Conservation (phyloP, 35 echinoderm and acorn worm species). For the Ptychodera flava region DNA sequence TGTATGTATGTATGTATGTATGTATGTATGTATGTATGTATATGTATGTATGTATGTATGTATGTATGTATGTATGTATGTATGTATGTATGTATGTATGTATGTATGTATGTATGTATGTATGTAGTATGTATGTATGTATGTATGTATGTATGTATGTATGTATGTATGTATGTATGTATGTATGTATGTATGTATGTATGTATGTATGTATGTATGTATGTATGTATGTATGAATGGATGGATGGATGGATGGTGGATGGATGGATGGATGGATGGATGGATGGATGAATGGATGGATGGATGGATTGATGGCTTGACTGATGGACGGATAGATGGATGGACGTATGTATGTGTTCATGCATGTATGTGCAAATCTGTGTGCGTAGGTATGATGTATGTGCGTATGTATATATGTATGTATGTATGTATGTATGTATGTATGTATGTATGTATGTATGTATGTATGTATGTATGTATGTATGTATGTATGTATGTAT, state of each 20-base stretch:
- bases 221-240: neutral
- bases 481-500: conserved; percentile 2
- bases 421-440: neutral
- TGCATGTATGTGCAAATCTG: neutral
- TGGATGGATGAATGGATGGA: neutral
- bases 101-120: too few species aligned
- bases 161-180: too few species aligned
- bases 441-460: conserved; percentile 2
- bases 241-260: too few species aligned
- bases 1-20: too few species aligned
- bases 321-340: neutral
- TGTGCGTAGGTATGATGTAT: neutral
- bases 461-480: neutral
- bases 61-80: too few species aligned
- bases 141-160: too few species aligned
- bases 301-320: neutral
- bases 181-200: too few species aligned
- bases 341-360: neutral
- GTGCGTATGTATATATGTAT: neutral
- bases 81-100: too few species aligned
- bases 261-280: neutral
- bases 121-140: too few species aligned
- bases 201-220: too few species aligned
- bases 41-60: too few species aligned
- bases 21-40: too few species aligned